phyloP scores from a whole-genome alignment of 1,140 invertebrate species.

The Drosophila cardini region DNA sequence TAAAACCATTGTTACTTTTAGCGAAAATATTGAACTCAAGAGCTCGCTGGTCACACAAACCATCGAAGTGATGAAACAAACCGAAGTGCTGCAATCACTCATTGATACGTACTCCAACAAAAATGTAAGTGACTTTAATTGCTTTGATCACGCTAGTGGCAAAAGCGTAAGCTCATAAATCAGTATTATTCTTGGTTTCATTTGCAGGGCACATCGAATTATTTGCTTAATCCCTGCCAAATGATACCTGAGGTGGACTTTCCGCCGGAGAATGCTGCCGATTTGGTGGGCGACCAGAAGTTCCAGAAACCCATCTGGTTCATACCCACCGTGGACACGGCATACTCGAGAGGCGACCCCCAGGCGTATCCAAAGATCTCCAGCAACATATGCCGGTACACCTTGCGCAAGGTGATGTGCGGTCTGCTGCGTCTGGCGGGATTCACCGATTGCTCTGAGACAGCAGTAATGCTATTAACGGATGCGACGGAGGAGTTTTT shows the following conservation, averaged over 20 bases:
- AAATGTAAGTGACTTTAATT: slow-evolving; percentile 55
- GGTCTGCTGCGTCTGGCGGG: slow-evolving; percentile 76
- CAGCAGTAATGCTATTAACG: slow-evolving; percentile 69
- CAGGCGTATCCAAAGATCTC: slow-evolving; percentile 68
- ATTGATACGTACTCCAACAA: slow-evolving; percentile 84
- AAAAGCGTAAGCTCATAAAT: neutral
- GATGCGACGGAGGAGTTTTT: slow-evolving; percentile 79
- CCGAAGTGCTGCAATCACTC: slow-evolving; percentile 79
- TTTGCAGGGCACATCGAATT: slow-evolving; percentile 73
- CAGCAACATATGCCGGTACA: slow-evolving; percentile 50
- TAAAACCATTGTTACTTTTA: neutral
- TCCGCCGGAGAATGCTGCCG: slow-evolving; percentile 79
- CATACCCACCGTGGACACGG: slow-evolving; percentile 69
- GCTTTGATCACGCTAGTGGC: no score
- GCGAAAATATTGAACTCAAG: slow-evolving; percentile 62
- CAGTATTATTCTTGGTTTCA: neutral
- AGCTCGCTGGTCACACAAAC: slow-evolving; percentile 81
- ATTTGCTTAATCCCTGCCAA: slow-evolving; percentile 80
- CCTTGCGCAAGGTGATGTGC: slow-evolving; percentile 76
- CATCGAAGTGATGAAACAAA: slow-evolving; percentile 84
- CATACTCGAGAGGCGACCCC: slow-evolving; percentile 71
- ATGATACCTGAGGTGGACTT: slow-evolving; percentile 84
- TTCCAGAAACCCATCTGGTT: slow-evolving; percentile 84
- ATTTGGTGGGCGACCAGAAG: slow-evolving; percentile 74
- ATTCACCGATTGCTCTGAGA: slow-evolving; percentile 79